Conservation (phyloP, 35 echinoderm and acorn worm species). For the Ophiothrix spiculata region DNA sequence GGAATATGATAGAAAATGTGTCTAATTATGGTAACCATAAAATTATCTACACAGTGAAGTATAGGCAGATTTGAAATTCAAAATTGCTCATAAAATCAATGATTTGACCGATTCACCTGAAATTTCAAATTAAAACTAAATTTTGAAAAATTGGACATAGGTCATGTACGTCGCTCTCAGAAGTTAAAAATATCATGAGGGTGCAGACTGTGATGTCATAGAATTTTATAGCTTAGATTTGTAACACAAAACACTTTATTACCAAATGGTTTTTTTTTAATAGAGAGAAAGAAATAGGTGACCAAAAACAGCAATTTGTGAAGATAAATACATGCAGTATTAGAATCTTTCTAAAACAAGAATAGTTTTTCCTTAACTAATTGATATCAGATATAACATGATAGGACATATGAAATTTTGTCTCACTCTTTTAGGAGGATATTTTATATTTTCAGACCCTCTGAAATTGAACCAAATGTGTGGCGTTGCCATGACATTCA, state of each 20-base stretch:
- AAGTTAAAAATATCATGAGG: too few species aligned
- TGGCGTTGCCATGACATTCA: slow-evolving; percentile 71
- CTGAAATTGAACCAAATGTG: slow-evolving; percentile 58
- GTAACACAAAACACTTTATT: background rate
- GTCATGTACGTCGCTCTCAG: too few species aligned
- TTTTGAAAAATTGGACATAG: too few species aligned
- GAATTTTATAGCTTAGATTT: background rate
- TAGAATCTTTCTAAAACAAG: background rate
- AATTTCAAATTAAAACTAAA: too few species aligned
- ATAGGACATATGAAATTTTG: slow-evolving; percentile 94
- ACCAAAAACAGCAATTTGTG: background rate
- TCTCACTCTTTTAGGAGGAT: slow-evolving; percentile 78
- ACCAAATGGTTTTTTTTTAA: background rate
- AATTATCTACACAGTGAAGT: too few species aligned
- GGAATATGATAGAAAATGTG: too few species aligned
- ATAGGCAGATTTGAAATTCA: too few species aligned
- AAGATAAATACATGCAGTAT: background rate
- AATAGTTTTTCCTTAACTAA: slow-evolving; percentile 28
- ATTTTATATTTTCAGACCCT: slow-evolving; percentile 73
- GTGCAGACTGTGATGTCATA: background rate
- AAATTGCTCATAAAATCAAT: too few species aligned
- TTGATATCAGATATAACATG: slow-evolving; percentile 80
- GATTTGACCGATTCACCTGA: too few species aligned
- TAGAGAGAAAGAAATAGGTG: background rate
- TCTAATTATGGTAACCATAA: too few species aligned